These are phyloP conservation scores for Drosophila neocordata DNA, from an alignment of 1,140 invertebrate species.

Conservation along the genomic window DNA sequence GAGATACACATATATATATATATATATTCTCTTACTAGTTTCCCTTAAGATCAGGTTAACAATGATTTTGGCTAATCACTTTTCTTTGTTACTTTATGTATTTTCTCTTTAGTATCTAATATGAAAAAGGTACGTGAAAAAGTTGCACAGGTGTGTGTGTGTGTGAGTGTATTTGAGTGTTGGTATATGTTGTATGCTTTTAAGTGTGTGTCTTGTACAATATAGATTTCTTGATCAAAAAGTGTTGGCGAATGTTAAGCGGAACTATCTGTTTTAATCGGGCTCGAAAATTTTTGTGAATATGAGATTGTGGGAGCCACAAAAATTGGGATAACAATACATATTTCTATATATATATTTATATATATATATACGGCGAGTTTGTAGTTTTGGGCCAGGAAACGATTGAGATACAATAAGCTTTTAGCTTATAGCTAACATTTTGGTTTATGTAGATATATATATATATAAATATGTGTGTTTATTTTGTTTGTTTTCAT, in stretches of 20 bases:
- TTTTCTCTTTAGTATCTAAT: constrained; percentile 65
- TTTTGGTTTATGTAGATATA: constrained; percentile 31
- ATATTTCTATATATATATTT: background rate
- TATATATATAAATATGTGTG: constrained; percentile 11
- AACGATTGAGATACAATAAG: constrained; percentile 32
- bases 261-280: constrained; percentile 6
- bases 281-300: background rate
- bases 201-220: constrained; percentile 15
- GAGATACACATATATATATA: constrained; percentile 54
- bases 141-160: constrained; percentile 60
- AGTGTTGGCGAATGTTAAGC: constrained; percentile 34
- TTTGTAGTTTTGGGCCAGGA: constrained; percentile 14
- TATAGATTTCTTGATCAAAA: constrained; percentile 24
- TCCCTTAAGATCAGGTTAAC: constrained; percentile 66
- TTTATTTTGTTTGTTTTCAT: constrained; percentile 47
- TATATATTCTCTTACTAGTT: constrained; percentile 37
- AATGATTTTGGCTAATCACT: constrained; percentile 42
- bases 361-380: background rate
- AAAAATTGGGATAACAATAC: background rate
- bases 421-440: constrained; percentile 62
- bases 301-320: background rate
- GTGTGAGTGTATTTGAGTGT: constrained; percentile 41
- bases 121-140: constrained; percentile 80
- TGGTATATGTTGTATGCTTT: constrained; percentile 17
- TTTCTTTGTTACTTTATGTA: constrained; percentile 19